Conservation (phyloP, 2,888 invertebrate species). For the Aproaerema taeniolella region DNA sequence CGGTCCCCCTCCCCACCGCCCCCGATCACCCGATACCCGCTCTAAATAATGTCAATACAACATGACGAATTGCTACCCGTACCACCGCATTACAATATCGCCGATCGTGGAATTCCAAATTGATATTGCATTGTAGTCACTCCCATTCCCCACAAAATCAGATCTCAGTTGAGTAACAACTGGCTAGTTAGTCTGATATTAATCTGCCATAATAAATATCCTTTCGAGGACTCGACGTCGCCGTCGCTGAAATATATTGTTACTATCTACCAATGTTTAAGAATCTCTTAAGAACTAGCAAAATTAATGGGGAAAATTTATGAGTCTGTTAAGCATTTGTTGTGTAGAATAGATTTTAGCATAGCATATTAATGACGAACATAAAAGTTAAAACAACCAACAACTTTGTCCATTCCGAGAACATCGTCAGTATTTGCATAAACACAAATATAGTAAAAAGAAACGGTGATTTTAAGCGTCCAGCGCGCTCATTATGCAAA, state of each 20-base stretch:
- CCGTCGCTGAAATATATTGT: too few species aligned
- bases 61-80: conserved; percentile 41
- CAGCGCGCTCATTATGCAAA: conserved; percentile 38
- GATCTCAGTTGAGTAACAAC: conserved; percentile 33
- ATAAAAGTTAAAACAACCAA: conserved; percentile 13
- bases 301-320: conserved; percentile 37
- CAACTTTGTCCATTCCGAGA: conserved; percentile 8
- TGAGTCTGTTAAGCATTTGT: conserved; percentile 22
- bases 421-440: conserved; percentile 8
- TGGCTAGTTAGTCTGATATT: conserved; percentile 35
- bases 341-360: conserved; percentile 33
- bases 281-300: conserved; percentile 37
- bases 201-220: conserved; percentile 32
- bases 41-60: conserved; percentile 45
- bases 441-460: conserved; percentile 11
- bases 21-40: conserved; percentile 43
- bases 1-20: too few species aligned
- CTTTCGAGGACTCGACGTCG: conserved; percentile 14
- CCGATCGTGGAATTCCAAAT: conserved; percentile 45
- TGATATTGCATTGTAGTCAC: conserved; percentile 49
- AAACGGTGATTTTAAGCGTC: conserved; percentile 14
- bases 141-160: conserved; percentile 30
- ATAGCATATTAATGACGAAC: conserved; percentile 31
- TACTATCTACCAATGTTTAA: conserved; percentile 24
- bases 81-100: conserved; percentile 26